Conservation (phyloP, 2,888 invertebrate species). For the Horisme vitalbata region DNA sequence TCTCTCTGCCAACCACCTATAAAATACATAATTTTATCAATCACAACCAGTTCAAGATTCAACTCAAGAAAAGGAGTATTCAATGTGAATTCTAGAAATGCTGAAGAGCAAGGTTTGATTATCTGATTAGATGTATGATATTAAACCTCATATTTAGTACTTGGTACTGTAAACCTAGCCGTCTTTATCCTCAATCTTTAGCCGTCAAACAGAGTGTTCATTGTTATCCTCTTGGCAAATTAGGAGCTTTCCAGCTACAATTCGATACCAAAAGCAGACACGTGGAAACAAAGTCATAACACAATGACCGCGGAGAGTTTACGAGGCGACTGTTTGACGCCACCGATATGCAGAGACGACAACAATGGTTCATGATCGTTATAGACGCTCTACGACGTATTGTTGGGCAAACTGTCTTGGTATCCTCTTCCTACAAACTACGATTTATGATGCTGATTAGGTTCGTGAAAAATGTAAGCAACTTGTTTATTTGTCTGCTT, state of each 20-base stretch:
- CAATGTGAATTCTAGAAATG: too few species aligned
- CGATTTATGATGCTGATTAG: slow-evolving; percentile 43
- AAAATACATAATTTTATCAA: slow-evolving; percentile 27
- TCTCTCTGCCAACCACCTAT: slow-evolving; percentile 93
- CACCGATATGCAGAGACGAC: slow-evolving; percentile 39
- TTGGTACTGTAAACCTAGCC: too few species aligned
- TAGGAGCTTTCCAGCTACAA: slow-evolving; percentile 6
- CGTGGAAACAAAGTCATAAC: slow-evolving; percentile 41
- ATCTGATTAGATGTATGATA: too few species aligned
- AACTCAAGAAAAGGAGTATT: too few species aligned
- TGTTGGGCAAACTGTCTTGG: slow-evolving; percentile 42
- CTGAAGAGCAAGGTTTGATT: too few species aligned
- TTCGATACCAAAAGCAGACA: slow-evolving; percentile 20
- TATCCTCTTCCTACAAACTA: slow-evolving; percentile 37
- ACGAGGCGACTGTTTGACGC: slow-evolving; percentile 42
- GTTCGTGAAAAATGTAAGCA: slow-evolving; percentile 33
- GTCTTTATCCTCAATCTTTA: too few species aligned
- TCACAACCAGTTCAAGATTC: too few species aligned
- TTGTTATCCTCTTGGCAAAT: slow-evolving; percentile 5
- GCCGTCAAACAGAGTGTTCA: not conserved
- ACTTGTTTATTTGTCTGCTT: too few species aligned
- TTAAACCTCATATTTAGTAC: too few species aligned
- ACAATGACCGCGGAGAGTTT: slow-evolving; percentile 40
- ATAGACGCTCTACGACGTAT: slow-evolving; percentile 51
- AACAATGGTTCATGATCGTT: slow-evolving; percentile 56